These are phyloP conservation scores for Dicranocentrus wangi DNA, from an alignment of 2,888 invertebrate species.

Conservation along the genomic window DNA sequence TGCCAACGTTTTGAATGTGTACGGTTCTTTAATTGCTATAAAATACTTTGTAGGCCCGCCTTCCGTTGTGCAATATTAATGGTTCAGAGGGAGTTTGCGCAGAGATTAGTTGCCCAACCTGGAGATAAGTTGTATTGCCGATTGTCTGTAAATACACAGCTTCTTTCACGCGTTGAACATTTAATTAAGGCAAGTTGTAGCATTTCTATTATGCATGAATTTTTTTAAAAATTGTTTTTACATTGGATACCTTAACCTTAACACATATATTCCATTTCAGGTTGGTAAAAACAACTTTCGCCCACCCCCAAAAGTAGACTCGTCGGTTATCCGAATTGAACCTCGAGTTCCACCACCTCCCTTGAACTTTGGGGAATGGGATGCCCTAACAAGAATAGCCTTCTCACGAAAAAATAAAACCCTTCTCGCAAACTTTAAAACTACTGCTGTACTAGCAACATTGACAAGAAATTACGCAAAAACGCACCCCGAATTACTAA, in stretches of 20 bases:
- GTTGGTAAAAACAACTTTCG: conserved; percentile 98
- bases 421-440: conserved; percentile 90
- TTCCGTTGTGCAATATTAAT: conserved; percentile 97
- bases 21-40: conserved; percentile 5
- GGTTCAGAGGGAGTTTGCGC: conserved; percentile 99
- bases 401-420: conserved; percentile 98
- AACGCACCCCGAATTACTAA: conserved; percentile 17
- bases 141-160: conserved; percentile 95
- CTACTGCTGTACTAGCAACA: conserved; percentile 85
- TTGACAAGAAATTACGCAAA: conserved; percentile 85
- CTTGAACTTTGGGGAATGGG: conserved; percentile 98
- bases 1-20: not conserved
- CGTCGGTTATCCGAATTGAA: conserved; percentile 97
- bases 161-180: conserved; percentile 94
- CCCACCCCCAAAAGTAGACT: conserved; percentile 99
- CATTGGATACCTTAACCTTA: no score
- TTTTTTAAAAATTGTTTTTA: no score
- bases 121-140: conserved; percentile 98
- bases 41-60: conserved; percentile 76
- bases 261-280: conserved; percentile 75
- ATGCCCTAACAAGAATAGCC: conserved; percentile 94
- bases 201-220: not conserved
- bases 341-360: conserved; percentile 97
- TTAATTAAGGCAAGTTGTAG: conserved; percentile 88
- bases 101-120: conserved; percentile 95